Evolutionary conservation across 2,113 vertebrate genomes (phyloP).

Genomic region (Aspiorhynchus laticeps): DNA sequence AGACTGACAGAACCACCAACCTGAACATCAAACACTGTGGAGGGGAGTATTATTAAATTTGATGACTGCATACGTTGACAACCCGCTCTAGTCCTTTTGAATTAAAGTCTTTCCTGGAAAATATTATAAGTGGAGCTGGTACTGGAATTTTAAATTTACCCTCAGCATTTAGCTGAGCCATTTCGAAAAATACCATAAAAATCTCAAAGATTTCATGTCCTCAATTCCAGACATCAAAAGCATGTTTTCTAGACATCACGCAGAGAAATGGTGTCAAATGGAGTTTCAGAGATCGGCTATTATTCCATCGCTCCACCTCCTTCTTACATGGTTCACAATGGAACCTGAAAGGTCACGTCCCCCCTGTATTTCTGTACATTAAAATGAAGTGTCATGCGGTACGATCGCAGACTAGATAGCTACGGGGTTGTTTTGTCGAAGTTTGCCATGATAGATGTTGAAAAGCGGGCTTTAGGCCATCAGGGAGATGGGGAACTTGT

Average conservation of each 20-base stretch:
- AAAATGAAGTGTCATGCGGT: constrained; percentile 13
- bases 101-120: constrained; percentile 15
- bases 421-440: not conserved
- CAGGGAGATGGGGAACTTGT: constrained; percentile 28
- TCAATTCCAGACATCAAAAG: constrained; percentile 4
- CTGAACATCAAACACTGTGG: constrained; percentile 22
- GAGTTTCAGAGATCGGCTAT: not conserved
- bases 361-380: constrained; percentile 21
- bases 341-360: constrained; percentile 23
- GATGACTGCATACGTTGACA: constrained; percentile 5
- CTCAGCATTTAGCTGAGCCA: not conserved
- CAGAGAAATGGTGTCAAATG: not conserved
- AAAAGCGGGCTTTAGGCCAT: constrained; percentile 18
- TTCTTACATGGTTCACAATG: not conserved
- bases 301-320: not conserved
- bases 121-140: constrained; percentile 3
- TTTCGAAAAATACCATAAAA: not conserved
- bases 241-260: constrained; percentile 7
- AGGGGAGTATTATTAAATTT: constrained; percentile 32
- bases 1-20: constrained; percentile 17
- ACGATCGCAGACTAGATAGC: constrained; percentile 6
- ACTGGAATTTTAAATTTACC: not conserved
- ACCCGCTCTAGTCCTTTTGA: not conserved
- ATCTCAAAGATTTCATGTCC: not conserved
- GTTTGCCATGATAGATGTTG: constrained; percentile 28